phyloP scores from a whole-genome alignment of 1,140 invertebrate genomes.

The Phthorimaea operculella region DNA sequence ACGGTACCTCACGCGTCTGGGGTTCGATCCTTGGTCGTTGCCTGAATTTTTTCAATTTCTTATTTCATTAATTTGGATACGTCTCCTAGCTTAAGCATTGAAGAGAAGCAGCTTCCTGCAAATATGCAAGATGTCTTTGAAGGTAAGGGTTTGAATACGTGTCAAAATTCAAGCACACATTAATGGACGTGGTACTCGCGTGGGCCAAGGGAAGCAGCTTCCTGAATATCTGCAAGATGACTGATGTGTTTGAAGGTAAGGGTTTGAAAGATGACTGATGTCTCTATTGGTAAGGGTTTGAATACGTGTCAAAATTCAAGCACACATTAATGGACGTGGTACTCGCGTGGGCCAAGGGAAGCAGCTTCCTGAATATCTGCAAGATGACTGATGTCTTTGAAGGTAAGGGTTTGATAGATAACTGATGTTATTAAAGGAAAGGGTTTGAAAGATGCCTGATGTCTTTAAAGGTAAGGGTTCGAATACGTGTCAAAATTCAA shows the following conservation, averaged over 20 bases:
- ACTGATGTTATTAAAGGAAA: too few species aligned
- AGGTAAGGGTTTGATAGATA: too few species aligned
- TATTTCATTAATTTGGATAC: too few species aligned
- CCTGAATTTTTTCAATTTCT: too few species aligned
- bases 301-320: constrained; percentile 95
- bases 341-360: constrained; percentile 94
- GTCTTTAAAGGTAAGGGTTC: too few species aligned
- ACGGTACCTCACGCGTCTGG: too few species aligned
- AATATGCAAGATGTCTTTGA: constrained; percentile 98
- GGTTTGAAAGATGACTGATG: too few species aligned
- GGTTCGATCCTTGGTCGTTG: too few species aligned
- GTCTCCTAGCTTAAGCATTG: too few species aligned
- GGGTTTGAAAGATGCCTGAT: too few species aligned
- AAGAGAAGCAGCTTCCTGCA: constrained; percentile 92
- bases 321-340: constrained; percentile 98
- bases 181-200: constrained; percentile 97
- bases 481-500: constrained; percentile 94
- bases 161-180: constrained; percentile 90
- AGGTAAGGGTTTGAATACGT: constrained; percentile 84
- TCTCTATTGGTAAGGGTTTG: too few species aligned
- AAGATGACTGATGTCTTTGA: constrained; percentile 99
- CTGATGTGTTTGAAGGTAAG: constrained; percentile 96
- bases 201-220: constrained; percentile 98
- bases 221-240: constrained; percentile 94
- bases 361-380: constrained; percentile 91